phyloP scores from a whole-genome alignment of 2,888 invertebrate genomes.

The Eucriotettix oculatus region DNA sequence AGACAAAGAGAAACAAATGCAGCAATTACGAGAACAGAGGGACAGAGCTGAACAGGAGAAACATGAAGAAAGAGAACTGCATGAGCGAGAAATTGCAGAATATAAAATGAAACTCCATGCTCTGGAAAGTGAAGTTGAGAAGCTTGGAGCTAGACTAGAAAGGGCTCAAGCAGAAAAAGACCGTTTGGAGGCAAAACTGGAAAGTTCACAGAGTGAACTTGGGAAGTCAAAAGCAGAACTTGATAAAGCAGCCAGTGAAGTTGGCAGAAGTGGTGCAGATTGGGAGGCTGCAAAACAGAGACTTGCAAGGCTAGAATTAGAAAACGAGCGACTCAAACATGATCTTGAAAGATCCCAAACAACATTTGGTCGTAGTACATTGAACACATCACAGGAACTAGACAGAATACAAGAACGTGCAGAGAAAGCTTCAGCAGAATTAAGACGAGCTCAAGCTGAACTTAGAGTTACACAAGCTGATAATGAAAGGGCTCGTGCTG shows the following conservation, averaged over 20 bases:
- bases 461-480: conserved; percentile 82
- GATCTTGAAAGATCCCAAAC: conserved; percentile 73
- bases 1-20: conserved; percentile 95
- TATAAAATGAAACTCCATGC: conserved; percentile 88
- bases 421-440: conserved; percentile 68
- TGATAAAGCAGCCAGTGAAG: conserved; percentile 80
- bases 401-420: conserved; percentile 70
- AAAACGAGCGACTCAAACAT: conserved; percentile 75
- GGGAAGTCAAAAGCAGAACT: conserved; percentile 89
- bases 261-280: conserved; percentile 75
- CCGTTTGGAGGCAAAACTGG: conserved; percentile 74
- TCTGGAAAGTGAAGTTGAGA: conserved; percentile 81
- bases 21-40: conserved; percentile 81
- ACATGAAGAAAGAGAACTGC: conserved; percentile 85
- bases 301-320: conserved; percentile 68
- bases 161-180: conserved; percentile 82
- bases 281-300: conserved; percentile 76
- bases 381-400: conserved; percentile 64
- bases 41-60: conserved; percentile 92
- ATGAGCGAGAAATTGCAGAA: conserved; percentile 76
- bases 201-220: conserved; percentile 82
- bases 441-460: conserved; percentile 77
- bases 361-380: conserved; percentile 64
- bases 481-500: conserved; percentile 69
- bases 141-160: conserved; percentile 70